These are phyloP conservation scores for Centropus bengalensis DNA, from an alignment of 2,113 vertebrate genomes.

Conservation along the genomic window DNA sequence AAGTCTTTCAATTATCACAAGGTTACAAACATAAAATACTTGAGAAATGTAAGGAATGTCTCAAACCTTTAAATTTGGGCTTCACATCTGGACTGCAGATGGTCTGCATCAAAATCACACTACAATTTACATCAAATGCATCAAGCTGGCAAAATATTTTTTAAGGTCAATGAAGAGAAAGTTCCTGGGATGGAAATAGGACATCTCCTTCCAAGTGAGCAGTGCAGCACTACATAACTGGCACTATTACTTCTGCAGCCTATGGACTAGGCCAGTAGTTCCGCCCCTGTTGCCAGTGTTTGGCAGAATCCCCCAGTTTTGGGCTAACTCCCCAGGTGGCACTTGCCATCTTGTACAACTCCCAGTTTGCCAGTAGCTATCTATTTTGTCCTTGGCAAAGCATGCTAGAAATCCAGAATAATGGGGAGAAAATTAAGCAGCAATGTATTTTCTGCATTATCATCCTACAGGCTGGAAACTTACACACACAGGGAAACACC, in stretches of 20 bases:
- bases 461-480: neutral
- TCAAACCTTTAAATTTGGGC: neutral
- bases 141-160: neutral
- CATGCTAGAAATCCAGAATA: neutral
- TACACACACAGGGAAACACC: accelerated
- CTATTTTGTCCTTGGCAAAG: neutral
- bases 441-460: neutral
- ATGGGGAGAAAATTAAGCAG: neutral
- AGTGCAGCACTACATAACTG: neutral
- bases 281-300: accelerated
- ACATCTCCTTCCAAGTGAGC: neutral
- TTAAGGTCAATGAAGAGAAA: neutral
- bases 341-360: neutral
- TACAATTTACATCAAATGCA: neutral
- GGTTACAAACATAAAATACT: neutral
- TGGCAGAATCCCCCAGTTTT: neutral
- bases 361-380: neutral
- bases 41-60: neutral
- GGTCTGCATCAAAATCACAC: neutral
- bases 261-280: neutral
- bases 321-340: neutral
- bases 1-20: neutral
- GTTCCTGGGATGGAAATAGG: neutral
- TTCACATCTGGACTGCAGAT: neutral
- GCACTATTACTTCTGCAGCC: neutral